Conservation (phyloP, 2,888 invertebrate genomes). For the Scaptodrosophila latifasciaeformis region DNA sequence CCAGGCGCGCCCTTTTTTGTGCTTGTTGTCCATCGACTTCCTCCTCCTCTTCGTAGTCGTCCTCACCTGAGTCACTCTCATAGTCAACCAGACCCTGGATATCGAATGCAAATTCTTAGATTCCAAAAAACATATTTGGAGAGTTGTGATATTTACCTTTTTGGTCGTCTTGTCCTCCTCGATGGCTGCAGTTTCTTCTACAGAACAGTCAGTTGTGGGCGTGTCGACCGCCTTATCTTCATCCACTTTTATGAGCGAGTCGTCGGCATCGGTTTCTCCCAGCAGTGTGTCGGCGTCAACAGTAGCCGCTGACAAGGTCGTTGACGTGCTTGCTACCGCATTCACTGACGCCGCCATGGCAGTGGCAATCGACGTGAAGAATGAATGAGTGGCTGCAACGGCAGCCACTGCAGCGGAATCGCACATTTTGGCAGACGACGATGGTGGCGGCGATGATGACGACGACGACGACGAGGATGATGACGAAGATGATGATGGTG, state of each 20-base stretch:
- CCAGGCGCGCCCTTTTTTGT: slow-evolving; percentile 75
- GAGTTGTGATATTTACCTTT: slow-evolving; percentile 32
- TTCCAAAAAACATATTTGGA: background rate
- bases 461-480: slow-evolving; percentile 50
- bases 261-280: slow-evolving; percentile 33
- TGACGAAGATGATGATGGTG: slow-evolving; percentile 42
- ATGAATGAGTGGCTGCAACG: slow-evolving; percentile 71
- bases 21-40: slow-evolving; percentile 71
- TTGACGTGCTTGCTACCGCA: slow-evolving; percentile 65
- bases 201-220: too few relatives aligned
- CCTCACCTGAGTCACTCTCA: slow-evolving; percentile 97
- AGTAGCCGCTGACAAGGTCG: slow-evolving; percentile 38
- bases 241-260: slow-evolving; percentile 26
- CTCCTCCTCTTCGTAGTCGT: slow-evolving; percentile 82
- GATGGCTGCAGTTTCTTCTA: slow-evolving; percentile 24
- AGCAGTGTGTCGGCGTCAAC: slow-evolving; percentile 35
- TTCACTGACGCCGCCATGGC: slow-evolving; percentile 64
- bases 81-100: slow-evolving; percentile 94
- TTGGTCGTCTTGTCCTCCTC: slow-evolving; percentile 50
- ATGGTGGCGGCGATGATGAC: slow-evolving; percentile 37
- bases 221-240: background rate
- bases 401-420: slow-evolving; percentile 66
- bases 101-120: background rate
- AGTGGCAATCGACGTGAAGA: slow-evolving; percentile 63
- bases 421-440: slow-evolving; percentile 41